phyloP scores from a whole-genome alignment of 92 coral and sea anemone genomes.

The Actinernus sp. region DNA sequence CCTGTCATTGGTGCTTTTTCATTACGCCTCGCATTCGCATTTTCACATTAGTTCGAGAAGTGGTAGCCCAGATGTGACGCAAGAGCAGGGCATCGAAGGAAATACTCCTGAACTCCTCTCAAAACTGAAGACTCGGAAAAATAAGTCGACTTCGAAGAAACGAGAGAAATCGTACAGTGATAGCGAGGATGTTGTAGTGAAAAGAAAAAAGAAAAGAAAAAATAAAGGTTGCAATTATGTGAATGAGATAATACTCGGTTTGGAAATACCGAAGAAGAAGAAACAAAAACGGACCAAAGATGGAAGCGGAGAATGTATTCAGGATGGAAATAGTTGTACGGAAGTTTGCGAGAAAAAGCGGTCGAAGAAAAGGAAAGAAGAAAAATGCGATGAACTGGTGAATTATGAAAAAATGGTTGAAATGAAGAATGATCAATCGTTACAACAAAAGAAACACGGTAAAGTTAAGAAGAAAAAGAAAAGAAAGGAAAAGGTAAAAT shows the following conservation, averaged over 20 bases:
- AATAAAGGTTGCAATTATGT: background rate
- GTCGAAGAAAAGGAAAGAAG: constrained; percentile 6
- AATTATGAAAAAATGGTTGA: background rate
- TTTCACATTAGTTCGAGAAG: constrained; percentile 32
- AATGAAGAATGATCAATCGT: background rate
- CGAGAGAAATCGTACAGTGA: constrained; percentile 13
- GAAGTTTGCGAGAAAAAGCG: background rate
- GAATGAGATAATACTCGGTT: background rate
- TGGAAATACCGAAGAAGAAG: background rate
- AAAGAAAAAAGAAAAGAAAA: constrained; percentile 24
- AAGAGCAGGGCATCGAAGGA: constrained; percentile 14
- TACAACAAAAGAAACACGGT: background rate
- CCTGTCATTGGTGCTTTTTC: background rate
- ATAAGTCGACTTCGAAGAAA: background rate
- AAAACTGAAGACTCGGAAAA: constrained; percentile 4
- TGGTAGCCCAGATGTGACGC: constrained; percentile 24
- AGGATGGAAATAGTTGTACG: background rate
- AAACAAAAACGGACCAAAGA: background rate
- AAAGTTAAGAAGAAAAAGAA: background rate
- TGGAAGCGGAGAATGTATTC: background rate
- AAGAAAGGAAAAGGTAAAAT: background rate
- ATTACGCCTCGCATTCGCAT: background rate
- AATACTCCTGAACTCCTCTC: constrained; percentile 16
- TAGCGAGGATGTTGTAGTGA: constrained; percentile 10
- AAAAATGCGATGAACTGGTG: background rate